Percentiles rank a stretch among this genome's conserved stretches.
phyloP scores from a whole-genome alignment of 2,113 vertebrate genomes.

The Hydrolagus affinis region DNA sequence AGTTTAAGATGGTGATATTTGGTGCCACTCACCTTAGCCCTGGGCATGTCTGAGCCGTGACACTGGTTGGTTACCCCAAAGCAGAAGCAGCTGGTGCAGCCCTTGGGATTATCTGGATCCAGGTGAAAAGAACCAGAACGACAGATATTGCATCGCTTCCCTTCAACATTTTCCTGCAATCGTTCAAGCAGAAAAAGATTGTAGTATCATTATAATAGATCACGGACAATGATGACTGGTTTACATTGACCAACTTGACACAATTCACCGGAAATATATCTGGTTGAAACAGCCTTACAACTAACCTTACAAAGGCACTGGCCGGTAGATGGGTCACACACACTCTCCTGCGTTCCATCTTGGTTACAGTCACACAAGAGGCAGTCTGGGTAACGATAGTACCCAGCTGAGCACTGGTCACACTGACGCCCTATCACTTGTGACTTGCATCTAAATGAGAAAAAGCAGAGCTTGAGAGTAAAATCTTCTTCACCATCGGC shows the following conservation, averaged over 20 bases:
- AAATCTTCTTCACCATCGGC: background rate
- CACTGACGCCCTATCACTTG: conserved; percentile 70
- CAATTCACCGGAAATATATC: background rate
- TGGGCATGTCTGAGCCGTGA: conserved; percentile 62
- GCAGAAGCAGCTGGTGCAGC: conserved; percentile 85
- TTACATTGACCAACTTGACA: background rate
- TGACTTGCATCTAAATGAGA: conserved; percentile 68
- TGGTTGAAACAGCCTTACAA: background rate
- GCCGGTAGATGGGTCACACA: conserved; percentile 72
- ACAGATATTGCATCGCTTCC: conserved; percentile 66
- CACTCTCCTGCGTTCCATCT: conserved; percentile 56
- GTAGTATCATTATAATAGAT: background rate
- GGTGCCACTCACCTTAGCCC: conserved; percentile 64
- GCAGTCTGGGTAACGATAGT: conserved; percentile 73
- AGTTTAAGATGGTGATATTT: background rate
- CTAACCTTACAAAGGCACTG: conserved; percentile 87
- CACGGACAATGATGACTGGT: background rate
- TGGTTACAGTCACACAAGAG: conserved; percentile 65
- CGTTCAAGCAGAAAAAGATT: background rate
- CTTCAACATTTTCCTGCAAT: conserved; percentile 72
- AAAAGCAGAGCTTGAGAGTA: background rate
- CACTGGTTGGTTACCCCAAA: conserved; percentile 70
- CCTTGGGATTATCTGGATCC: conserved; percentile 64
- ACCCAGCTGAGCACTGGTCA: conserved; percentile 70
- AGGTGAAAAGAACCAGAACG: conserved; percentile 71